These are phyloP conservation scores for Neodiprion virginianus DNA, from an alignment of 1,140 invertebrate species.

Conservation along the genomic window DNA sequence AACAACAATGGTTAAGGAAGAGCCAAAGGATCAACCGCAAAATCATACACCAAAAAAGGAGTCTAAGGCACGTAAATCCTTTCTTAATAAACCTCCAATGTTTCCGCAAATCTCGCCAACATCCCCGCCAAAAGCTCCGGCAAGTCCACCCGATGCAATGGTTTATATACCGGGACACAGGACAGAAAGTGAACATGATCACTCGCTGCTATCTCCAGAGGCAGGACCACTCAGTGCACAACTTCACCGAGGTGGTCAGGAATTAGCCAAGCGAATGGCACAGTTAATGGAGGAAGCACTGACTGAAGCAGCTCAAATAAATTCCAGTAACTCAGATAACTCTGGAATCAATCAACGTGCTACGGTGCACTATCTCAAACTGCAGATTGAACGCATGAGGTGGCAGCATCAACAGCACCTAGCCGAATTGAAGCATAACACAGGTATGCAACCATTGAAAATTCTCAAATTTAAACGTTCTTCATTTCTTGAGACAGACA, in stretches of 20 bases:
- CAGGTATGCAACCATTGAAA: constrained; percentile 49
- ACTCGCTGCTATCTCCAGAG: constrained; percentile 52
- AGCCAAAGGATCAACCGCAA: background rate
- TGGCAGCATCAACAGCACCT: constrained; percentile 72
- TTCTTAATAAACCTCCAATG: constrained; percentile 42
- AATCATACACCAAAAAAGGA: constrained; percentile 29
- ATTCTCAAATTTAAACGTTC: background rate
- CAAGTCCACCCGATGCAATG: constrained; percentile 35
- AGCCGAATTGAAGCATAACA: constrained; percentile 68
- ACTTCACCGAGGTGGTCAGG: constrained; percentile 48
- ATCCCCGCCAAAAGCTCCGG: constrained; percentile 21
- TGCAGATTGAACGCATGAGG: constrained; percentile 71
- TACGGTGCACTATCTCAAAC: constrained; percentile 62
- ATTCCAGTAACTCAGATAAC: constrained; percentile 27
- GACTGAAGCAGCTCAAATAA: constrained; percentile 46
- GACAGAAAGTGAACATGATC: constrained; percentile 30
- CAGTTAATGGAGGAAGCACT: constrained; percentile 54
- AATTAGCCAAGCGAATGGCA: constrained; percentile 50
- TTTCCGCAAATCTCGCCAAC: constrained; percentile 29
- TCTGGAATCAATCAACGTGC: constrained; percentile 58
- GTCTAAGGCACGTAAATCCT: constrained; percentile 50
- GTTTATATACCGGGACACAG: constrained; percentile 37
- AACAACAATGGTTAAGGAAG: background rate
- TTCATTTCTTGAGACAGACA: no score
- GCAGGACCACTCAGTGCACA: constrained; percentile 60